phyloP scores from a whole-genome alignment of 1,140 invertebrate genomes.

The Lineus longissimus region DNA sequence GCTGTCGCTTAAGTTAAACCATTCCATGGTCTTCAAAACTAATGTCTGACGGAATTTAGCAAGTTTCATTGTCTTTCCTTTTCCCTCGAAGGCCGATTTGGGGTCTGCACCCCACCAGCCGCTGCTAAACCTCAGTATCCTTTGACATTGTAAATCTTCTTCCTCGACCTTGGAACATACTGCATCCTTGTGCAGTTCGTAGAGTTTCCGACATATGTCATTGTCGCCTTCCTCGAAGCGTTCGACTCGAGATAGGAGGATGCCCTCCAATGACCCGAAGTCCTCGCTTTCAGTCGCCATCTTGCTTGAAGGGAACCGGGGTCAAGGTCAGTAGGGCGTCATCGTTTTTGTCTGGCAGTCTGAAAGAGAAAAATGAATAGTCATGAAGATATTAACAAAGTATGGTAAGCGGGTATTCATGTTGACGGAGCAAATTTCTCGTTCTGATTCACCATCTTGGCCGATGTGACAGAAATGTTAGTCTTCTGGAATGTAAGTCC shows the following conservation, averaged over 20 bases:
- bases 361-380: no score
- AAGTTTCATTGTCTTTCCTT: background rate
- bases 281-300: no score
- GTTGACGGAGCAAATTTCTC: no score
- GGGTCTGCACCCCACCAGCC: background rate
- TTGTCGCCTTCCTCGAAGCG: background rate
- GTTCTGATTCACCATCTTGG: no score
- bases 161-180: background rate
- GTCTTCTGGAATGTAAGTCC: no score
- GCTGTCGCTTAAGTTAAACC: background rate
- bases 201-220: background rate
- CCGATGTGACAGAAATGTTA: no score
- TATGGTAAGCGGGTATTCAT: no score
- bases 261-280: background rate
- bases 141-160: background rate
- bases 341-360: no score
- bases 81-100: background rate
- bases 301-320: no score
- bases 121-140: background rate
- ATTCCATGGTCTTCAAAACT: slow-evolving; percentile 7
- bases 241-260: background rate
- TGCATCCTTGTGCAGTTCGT: background rate
- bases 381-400: no score
- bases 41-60: background rate
- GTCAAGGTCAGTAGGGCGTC: no score